phyloP scores from a whole-genome alignment of 2,113 vertebrate genomes.

The Burhinus bistriatus region DNA sequence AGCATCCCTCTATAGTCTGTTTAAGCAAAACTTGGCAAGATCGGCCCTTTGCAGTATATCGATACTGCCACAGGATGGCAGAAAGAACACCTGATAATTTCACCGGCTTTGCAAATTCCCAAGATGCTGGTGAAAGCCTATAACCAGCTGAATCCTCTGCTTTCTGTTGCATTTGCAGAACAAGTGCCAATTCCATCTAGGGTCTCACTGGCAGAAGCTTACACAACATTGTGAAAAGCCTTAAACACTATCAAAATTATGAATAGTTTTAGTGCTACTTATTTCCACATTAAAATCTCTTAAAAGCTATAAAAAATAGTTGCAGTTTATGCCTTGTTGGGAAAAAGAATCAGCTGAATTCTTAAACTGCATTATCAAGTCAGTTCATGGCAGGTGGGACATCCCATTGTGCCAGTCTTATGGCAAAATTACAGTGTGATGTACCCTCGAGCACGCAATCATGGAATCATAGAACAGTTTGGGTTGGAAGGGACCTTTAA shows the following conservation, averaged over 20 bases:
- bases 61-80: slow-evolving; percentile 65
- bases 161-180: background rate
- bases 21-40: background rate
- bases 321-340: background rate
- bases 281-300: background rate
- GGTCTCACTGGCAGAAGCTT: background rate
- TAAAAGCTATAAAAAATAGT: background rate
- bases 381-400: background rate
- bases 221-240: background rate
- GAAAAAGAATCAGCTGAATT: background rate
- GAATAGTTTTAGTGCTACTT: background rate
- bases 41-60: slow-evolving; percentile 24
- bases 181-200: background rate
- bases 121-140: background rate
- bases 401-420: background rate
- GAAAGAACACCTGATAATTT: slow-evolving; percentile 42
- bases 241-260: background rate
- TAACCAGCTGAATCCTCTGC: background rate
- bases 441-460: rapidly evolving
- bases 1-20: rapidly evolving
- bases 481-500: background rate
- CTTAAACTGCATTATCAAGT: background rate
- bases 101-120: background rate
- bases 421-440: background rate
- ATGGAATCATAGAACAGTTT: background rate